Base-by-base conservation (phyloP, 2,797 vertebrate species). In the Pseudotriccus pelzelni region DNA sequence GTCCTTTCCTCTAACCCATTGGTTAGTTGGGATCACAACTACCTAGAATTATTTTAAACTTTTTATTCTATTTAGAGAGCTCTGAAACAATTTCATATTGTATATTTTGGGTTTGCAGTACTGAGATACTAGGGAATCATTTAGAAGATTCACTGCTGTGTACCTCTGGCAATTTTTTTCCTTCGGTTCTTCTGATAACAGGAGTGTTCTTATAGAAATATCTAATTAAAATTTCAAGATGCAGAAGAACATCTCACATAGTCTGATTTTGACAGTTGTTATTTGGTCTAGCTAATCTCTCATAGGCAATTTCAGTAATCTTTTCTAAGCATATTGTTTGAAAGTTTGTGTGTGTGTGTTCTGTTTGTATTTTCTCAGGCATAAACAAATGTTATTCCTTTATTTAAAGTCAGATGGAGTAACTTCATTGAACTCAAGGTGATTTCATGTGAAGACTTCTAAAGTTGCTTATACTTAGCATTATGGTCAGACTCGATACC, bases 321-420 rank as follows among this genome's bases (percentile, higher is more conserved):
- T 22, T 92, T 93, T 84, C 34, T 56, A 68, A 53, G 44, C 10
- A 37, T 78, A 12, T 52, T 80, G 18, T 37, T 76, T 69, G 28
- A 74, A 89, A 70, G 11, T 5, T 20, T 46, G 41, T 37, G 12
- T 8, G 3, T 23, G 2, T 52, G 46, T n/a, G 5, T 69, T 84
- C 67, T 87, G 43, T 77, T 84, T 80, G 8, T 47, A 36, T 73
- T 30, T 77, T 66, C 39, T 75, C 14, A 47, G 20, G 23, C 23
- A 63, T 91, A 86, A 95, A 95, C 22, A 23, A 76, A 36, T 50
- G 41, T 32, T 84, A 79, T 95, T 96, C 50, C 76, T 50, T 50
- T 60, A 37, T 18, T 59, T 64, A 13, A 69, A 62, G 12, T n/a
- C 22, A 76, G 64, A 52, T 24, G 10, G 59, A 23, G 12, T 68